These are phyloP conservation scores for Caenorhabditis wallacei DNA, from an alignment of 2,888 invertebrate genomes.

Conservation along the genomic window DNA sequence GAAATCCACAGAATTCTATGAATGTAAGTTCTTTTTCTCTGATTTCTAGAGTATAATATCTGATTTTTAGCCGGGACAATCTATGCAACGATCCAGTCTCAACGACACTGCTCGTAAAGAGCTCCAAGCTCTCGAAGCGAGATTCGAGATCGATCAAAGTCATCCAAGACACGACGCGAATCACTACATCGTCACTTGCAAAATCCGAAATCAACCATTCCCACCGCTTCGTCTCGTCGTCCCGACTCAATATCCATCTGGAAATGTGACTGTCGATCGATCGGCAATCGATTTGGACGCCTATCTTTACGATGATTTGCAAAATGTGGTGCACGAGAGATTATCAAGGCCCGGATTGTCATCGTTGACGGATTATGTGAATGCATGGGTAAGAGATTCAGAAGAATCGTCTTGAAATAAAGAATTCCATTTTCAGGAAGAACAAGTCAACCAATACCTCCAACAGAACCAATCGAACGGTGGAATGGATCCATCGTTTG, in stretches of 20 bases:
- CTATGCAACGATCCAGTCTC: conserved; percentile 30
- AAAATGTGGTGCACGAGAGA: conserved; percentile 80
- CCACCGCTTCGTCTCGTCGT: conserved; percentile 79
- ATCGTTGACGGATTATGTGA: conserved; percentile 78
- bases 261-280: conserved; percentile 73
- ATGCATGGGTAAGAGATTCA: conserved; percentile 79
- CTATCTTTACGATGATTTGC: conserved; percentile 81
- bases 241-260: conserved; percentile 78
- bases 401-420: background rate
- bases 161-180: conserved; percentile 66
- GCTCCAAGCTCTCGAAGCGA: conserved; percentile 67
- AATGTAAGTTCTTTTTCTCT: background rate
- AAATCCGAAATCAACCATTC: conserved; percentile 74
- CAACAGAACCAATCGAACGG: conserved; percentile 49
- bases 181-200: conserved; percentile 71
- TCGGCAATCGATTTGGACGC: conserved; percentile 77
- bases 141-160: conserved; percentile 74
- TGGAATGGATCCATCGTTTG: conserved; percentile 46
- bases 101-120: conserved; percentile 73
- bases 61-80: conserved; percentile 1
- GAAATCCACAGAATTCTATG: conserved; percentile 26
- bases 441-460: conserved; percentile 57
- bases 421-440: conserved; percentile 45
- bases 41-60: background rate
- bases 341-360: conserved; percentile 72